Conservation (phyloP, 2,113 vertebrate species). For the Neolamprologus caudopunctatus region DNA sequence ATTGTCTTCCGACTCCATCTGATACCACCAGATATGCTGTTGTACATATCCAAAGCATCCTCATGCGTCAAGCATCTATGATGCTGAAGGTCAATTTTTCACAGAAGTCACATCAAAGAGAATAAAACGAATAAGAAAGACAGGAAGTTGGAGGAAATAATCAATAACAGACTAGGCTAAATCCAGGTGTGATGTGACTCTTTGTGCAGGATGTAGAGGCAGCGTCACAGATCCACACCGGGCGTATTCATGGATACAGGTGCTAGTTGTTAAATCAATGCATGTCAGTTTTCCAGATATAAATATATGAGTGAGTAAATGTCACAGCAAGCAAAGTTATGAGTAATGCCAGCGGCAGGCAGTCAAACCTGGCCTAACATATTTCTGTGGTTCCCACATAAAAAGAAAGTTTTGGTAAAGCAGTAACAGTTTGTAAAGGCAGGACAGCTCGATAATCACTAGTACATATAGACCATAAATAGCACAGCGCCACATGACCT, state of each 20-base stretch:
- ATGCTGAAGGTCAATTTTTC: not conserved
- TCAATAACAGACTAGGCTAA: not conserved
- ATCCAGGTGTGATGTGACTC: not conserved
- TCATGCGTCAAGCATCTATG: not conserved
- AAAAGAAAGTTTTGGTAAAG: not conserved
- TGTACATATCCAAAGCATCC: not conserved
- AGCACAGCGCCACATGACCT: not conserved
- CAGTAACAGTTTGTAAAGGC: not conserved
- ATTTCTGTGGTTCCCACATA: not conserved
- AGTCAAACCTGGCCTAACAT: not conserved
- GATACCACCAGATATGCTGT: not conserved
- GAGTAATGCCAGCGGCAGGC: not conserved
- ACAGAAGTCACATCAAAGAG: not conserved
- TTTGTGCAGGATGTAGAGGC: fast-evolving
- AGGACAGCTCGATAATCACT: not conserved
- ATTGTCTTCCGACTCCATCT: not conserved
- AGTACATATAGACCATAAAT: not conserved
- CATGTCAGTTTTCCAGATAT: not conserved
- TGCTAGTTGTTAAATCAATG: not conserved
- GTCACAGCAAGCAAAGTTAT: not conserved
- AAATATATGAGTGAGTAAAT: not conserved
- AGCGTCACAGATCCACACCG: not conserved
- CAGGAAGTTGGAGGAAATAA: not conserved
- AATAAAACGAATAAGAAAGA: not conserved
- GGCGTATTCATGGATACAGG: not conserved